A percentile compares a stretch with the other conserved stretches of the same genome.
Evolutionary conservation across 2,888 invertebrate species (phyloP).

Genomic region (Himalopsyche japonica): DNA sequence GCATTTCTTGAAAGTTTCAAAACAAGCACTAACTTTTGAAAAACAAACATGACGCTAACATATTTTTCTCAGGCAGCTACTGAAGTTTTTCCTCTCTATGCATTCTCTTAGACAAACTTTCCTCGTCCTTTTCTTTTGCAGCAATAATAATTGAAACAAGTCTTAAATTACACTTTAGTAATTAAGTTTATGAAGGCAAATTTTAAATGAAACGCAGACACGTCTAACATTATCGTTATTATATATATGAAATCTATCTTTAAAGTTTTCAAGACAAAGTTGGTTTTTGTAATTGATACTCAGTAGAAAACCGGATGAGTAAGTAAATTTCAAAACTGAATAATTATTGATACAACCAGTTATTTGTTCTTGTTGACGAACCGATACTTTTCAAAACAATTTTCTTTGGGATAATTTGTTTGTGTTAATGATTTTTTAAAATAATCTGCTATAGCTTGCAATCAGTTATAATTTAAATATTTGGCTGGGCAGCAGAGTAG

Average conservation of each 20-base stretch:
- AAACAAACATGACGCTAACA: slow-evolving; percentile 27
- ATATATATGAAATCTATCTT: not conserved
- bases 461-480: too few relatives aligned
- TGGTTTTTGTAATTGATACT: not conserved
- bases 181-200: not conserved
- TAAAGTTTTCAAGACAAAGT: not conserved
- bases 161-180: slow-evolving; percentile 4
- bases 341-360: not conserved
- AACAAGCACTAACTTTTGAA: slow-evolving; percentile 17
- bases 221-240: not conserved
- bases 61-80: slow-evolving; percentile 14
- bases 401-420: not conserved
- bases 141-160: not conserved
- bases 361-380: not conserved
- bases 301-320: not conserved
- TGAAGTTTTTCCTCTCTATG: not conserved
- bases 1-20: slow-evolving; percentile 26
- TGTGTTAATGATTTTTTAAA: too few relatives aligned
- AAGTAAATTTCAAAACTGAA: not conserved
- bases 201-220: slow-evolving; percentile 2
- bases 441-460: too few relatives aligned
- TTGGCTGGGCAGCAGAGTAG: too few relatives aligned
- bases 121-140: not conserved
- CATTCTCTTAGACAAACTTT: not conserved
- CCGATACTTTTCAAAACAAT: not conserved